phyloP scores from a whole-genome alignment of 1,140 invertebrate genomes.

The Cotesia typhae region DNA sequence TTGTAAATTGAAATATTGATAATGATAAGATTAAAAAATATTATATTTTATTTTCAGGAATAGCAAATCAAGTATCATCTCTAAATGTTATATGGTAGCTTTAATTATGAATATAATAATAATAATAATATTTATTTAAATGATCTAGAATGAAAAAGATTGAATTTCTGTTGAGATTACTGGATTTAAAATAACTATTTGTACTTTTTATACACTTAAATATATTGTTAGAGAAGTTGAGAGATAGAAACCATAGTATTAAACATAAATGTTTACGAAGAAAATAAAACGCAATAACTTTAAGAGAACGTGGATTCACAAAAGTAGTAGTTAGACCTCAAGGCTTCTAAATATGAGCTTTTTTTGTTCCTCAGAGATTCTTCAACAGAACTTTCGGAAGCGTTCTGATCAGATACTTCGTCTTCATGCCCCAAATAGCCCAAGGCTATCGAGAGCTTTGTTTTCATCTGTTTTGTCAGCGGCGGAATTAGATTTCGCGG shows the following conservation, averaged over 20 bases:
- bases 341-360: slow-evolving; percentile 5
- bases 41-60: slow-evolving; percentile 49
- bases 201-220: too few species aligned
- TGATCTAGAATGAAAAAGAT: too few species aligned
- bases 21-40: slow-evolving; percentile 21
- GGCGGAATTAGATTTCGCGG: slow-evolving; percentile 91
- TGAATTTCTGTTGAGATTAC: not conserved
- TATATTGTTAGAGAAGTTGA: not conserved
- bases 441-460: slow-evolving; percentile 60
- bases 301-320: not conserved
- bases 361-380: slow-evolving; percentile 37
- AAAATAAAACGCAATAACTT: not conserved
- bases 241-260: slow-evolving; percentile 4
- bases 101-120: not conserved
- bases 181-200: too few species aligned
- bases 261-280: slow-evolving; percentile 27
- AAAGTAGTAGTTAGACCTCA: slow-evolving; percentile 1
- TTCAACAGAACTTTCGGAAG: slow-evolving; percentile 42
- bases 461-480: slow-evolving; percentile 79
- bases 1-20: slow-evolving; percentile 23
- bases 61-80: slow-evolving; percentile 64
- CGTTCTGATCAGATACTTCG: slow-evolving; percentile 42
- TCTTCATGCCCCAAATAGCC: slow-evolving; percentile 48
- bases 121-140: not conserved
- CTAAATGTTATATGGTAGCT: slow-evolving; percentile 51